Percentiles rank a stretch among this genome's conserved stretches.
phyloP scores from a whole-genome alignment of 2,113 vertebrate species.

The Empidonax alnorum region DNA sequence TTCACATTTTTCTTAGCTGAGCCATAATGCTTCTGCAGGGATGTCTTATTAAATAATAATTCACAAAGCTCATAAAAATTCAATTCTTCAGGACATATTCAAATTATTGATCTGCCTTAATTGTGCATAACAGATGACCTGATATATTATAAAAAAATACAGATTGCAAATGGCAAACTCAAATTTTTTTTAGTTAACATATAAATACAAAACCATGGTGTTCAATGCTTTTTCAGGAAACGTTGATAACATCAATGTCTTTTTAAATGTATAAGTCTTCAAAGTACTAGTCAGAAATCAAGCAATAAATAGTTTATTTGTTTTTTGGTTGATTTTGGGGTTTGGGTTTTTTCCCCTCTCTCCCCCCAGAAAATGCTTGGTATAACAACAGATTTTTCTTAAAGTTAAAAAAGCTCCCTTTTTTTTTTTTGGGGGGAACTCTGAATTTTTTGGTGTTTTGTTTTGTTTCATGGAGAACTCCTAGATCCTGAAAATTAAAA shows the following conservation, averaged over 20 bases:
- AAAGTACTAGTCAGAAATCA: background rate
- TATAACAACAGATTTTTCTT: background rate
- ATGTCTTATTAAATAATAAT: constrained; percentile 33
- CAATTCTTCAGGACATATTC: background rate
- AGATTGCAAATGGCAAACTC: background rate
- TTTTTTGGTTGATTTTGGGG: background rate
- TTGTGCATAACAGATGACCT: background rate
- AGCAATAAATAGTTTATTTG: background rate
- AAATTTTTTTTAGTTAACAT: background rate
- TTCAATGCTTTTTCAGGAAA: background rate
- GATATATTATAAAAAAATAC: background rate
- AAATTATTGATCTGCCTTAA: constrained; percentile 4
- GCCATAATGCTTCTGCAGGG: background rate
- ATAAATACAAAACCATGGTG: background rate
- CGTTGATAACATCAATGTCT: background rate
- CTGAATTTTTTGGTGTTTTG: accelerated
- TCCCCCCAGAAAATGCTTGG: accelerated
- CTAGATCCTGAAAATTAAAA: background rate
- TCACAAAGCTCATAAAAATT: background rate
- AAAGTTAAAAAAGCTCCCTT: background rate
- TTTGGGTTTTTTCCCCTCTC: background rate
- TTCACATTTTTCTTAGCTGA: background rate
- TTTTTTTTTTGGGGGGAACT: background rate
- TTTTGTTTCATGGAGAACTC: background rate
- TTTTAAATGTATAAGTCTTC: background rate